Evolutionary conservation across 2,888 invertebrate species (phyloP).

Genomic region (Marasmarcha lunaedactyla): DNA sequence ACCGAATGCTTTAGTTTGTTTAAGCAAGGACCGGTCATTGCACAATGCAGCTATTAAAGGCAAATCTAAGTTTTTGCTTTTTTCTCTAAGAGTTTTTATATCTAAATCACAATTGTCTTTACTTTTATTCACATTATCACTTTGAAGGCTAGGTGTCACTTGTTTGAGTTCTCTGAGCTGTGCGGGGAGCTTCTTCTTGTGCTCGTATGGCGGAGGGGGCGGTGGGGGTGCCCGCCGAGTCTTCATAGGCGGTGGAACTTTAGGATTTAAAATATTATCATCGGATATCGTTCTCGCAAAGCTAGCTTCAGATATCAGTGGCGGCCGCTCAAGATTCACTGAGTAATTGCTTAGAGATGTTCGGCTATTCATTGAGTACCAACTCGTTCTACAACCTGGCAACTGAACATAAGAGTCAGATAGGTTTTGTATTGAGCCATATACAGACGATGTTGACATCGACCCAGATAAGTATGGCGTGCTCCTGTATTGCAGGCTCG

Average conservation of each 20-base stretch:
- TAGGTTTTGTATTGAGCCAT: constrained; percentile 85
- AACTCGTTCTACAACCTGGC: constrained; percentile 70
- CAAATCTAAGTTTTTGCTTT: constrained; percentile 89
- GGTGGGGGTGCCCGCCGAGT: constrained; percentile 68
- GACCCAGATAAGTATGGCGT: constrained; percentile 83
- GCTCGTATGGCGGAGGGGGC: constrained; percentile 64
- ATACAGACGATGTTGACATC: constrained; percentile 75
- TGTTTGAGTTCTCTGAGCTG: constrained; percentile 42
- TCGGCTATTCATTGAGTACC: constrained; percentile 72
- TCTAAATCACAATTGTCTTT: constrained; percentile 73
- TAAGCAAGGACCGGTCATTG: constrained; percentile 90
- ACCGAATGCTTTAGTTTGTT: constrained; percentile 89
- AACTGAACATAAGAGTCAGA: constrained; percentile 81
- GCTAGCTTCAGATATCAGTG: constrained; percentile 61
- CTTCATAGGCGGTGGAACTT: constrained; percentile 60
- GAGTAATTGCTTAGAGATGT: constrained; percentile 74
- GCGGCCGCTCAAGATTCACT: constrained; percentile 75
- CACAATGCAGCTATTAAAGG: constrained; percentile 93
- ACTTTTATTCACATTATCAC: constrained; percentile 42
- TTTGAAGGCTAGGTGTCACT: constrained; percentile 28
- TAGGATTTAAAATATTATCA: constrained; percentile 80
- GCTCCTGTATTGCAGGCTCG: constrained; percentile 82
- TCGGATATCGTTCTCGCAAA: constrained; percentile 83
- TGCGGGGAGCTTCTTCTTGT: constrained; percentile 68
- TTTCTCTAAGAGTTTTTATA: constrained; percentile 86